These are phyloP conservation scores for Lasiurus borealis DNA, from an alignment of 2,113 vertebrate genomes.

Conservation along the genomic window DNA sequence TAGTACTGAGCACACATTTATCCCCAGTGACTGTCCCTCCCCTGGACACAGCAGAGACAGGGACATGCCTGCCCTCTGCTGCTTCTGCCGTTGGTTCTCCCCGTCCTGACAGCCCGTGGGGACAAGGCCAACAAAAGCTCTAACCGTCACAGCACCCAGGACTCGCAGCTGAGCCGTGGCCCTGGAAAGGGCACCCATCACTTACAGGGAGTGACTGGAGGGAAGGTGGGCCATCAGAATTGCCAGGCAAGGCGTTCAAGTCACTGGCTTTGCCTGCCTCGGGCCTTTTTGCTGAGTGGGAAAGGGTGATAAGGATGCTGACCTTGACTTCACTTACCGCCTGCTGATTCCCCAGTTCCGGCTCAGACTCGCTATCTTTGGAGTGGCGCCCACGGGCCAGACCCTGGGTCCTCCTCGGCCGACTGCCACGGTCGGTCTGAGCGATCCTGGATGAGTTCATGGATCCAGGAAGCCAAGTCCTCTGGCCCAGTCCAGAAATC, in stretches of 20 bases:
- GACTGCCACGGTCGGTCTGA: background rate
- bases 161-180: background rate
- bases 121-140: background rate
- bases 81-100: background rate
- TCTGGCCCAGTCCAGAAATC: background rate
- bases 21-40: background rate
- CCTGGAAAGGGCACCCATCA: background rate
- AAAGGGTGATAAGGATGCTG: background rate
- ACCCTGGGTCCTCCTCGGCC: background rate
- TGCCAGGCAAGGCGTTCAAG: fast-evolving
- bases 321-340: background rate
- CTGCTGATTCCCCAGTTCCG: conserved; percentile 23
- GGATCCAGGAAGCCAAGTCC: background rate
- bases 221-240: background rate
- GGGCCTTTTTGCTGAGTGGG: conserved; percentile 41
- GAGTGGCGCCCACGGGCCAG: background rate
- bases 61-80: background rate
- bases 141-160: background rate
- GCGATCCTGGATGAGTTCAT: background rate
- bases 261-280: background rate
- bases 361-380: background rate
- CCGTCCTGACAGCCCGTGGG: background rate
- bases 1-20: background rate
- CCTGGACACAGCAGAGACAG: fast-evolving
- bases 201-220: background rate